These are phyloP conservation scores for Tuta absoluta DNA, from an alignment of 2,888 invertebrate genomes.

Conservation along the genomic window DNA sequence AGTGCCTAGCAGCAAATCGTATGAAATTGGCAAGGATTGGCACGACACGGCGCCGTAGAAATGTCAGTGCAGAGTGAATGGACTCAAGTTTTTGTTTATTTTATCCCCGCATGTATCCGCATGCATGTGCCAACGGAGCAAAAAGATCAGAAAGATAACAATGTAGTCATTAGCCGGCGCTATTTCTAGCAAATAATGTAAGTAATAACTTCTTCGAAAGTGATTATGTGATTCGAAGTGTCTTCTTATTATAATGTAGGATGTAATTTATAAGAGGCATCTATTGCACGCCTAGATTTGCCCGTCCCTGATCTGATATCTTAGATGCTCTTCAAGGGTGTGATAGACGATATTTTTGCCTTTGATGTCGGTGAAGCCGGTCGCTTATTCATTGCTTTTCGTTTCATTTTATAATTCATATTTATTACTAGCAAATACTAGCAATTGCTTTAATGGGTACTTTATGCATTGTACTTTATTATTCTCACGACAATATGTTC, in stretches of 20 bases:
- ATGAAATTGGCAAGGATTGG: constrained; percentile 61
- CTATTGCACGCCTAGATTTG: constrained; percentile 1
- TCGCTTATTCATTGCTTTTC: constrained; percentile 12
- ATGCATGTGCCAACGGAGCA: constrained; percentile 71
- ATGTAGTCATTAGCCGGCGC: constrained; percentile 56
- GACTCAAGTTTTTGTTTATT: constrained; percentile 73
- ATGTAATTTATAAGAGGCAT: constrained; percentile 2
- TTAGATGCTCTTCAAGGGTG: neutral
- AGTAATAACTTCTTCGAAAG: constrained; percentile 43
- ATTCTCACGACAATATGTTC: neutral
- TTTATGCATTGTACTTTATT: neutral
- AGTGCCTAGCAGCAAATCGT: constrained; percentile 45
- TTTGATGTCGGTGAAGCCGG: constrained; percentile 22
- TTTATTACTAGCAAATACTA: constrained; percentile 6
- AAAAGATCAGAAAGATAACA: constrained; percentile 62
- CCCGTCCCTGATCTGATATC: neutral
- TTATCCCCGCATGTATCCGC: constrained; percentile 70
- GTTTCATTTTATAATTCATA: neutral
- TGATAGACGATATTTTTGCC: constrained; percentile 19
- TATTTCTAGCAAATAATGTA: constrained; percentile 48
- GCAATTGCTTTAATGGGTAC: neutral
- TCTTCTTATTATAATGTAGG: constrained; percentile 13
- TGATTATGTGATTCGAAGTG: constrained; percentile 34
- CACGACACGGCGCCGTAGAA: constrained; percentile 64
- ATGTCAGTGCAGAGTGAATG: constrained; percentile 78